Conservation (phyloP, 2,113 vertebrate species). For the Notechis scutatus region DNA sequence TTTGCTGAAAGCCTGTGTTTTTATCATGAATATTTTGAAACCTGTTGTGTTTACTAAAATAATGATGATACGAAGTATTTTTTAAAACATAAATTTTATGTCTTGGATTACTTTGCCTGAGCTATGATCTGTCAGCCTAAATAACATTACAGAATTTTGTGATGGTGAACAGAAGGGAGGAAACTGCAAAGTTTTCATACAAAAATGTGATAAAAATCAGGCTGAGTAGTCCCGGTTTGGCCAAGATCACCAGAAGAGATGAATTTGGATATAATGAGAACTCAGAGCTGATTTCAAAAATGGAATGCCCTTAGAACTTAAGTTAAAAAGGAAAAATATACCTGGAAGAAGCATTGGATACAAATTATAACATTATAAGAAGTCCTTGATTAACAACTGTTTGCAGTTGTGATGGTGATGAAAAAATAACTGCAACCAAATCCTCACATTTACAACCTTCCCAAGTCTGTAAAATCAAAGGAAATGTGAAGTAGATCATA, state of each 20-base stretch:
- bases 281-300: neutral
- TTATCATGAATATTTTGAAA: neutral
- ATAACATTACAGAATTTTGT: neutral
- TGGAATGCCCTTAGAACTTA: neutral
- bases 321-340: neutral
- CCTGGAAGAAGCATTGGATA: neutral
- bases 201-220: neutral
- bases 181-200: neutral
- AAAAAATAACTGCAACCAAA: neutral
- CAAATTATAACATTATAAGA: neutral
- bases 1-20: neutral
- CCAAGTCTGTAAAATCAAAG: neutral
- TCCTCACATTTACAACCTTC: neutral
- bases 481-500: neutral
- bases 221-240: neutral
- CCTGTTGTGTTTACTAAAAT: neutral
- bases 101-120: neutral
- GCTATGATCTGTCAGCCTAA: neutral
- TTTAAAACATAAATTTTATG: neutral
- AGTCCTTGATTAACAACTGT: neutral
- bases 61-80: neutral
- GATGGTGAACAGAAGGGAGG: neutral
- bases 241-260: neutral
- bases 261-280: neutral
- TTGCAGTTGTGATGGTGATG: neutral